Evolutionary conservation across 2,113 vertebrate species (phyloP), one percentile per base, ranked within the genome.

Genomic region (Monopterus albus): DNA sequence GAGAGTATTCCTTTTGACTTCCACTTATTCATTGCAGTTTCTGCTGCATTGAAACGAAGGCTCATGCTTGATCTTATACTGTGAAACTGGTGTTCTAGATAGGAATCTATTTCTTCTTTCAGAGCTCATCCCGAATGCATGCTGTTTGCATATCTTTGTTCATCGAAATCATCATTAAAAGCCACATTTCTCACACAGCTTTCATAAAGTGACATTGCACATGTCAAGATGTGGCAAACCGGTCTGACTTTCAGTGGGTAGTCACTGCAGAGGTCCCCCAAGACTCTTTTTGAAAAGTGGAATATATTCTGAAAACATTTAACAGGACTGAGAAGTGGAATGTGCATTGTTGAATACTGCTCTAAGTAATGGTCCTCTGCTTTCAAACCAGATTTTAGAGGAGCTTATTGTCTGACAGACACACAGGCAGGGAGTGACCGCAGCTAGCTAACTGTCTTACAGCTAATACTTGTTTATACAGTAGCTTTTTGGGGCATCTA

Each of bases 101-200:
- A 14, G 26, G 43, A 64, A 50, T 17, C 25, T 1, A 26, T 81
- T 73, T 70, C 36, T 73, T 28, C 46, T 58, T 57, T 67, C 65
- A 47, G 47, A 33, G 58, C 21, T 77, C 75, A 79, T 67, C 43
- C 36, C 61, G 49, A 81, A 56, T 73, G 88, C 88, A 88, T 88
- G 88, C 60, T n/a, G 40, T 52, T 59, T 77, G 74, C 70, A 20
- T 23, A 64, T 52, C 28, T 38, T 31, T 57, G 23, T 33, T 68
- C 75, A 83, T 75, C 55, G 28, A 72, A 58, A 29, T 65, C 76
- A 81, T 79, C 75, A 59, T 33, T 17, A 14, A 47, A 63, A 47
- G 28, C 62, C 39, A 65, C 71, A 66, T 82, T 46, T 74, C 29
- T 64, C 56, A 62, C 50, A 23, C 38, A 51, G 55, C 51, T 72